Evolutionary conservation across 1,140 invertebrate species (phyloP).

Genomic region (Drosophila lacteicornis): DNA sequence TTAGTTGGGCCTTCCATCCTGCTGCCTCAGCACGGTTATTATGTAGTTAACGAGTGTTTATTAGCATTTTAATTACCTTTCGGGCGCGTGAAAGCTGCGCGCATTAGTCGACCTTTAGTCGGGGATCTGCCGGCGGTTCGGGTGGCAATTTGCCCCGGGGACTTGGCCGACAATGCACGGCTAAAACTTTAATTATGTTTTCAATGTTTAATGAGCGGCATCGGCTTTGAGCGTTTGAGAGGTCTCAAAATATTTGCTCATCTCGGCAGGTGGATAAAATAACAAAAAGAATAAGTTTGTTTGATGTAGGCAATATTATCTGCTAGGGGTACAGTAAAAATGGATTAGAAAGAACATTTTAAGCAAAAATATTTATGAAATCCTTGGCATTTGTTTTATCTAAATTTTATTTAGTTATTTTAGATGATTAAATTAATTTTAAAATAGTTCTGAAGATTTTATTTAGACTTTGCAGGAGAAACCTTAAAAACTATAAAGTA

Average conservation of each 20-base stretch:
- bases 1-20: conserved; percentile 67
- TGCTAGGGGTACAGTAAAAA: not conserved
- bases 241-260: conserved; percentile 48
- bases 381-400: too few relatives aligned
- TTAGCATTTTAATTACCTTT: conserved; percentile 83
- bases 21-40: conserved; percentile 59
- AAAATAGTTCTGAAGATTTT: too few relatives aligned
- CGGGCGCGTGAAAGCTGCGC: conserved; percentile 77
- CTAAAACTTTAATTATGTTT: conserved; percentile 81
- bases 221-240: conserved; percentile 19
- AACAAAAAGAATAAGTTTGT: not conserved
- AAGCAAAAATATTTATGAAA: too few relatives aligned
- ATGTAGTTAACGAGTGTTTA: conserved; percentile 83
- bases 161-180: conserved; percentile 26
- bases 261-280: not conserved
- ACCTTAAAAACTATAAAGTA: not conserved
- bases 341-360: not conserved
- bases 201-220: conserved; percentile 70
- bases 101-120: conserved; percentile 73
- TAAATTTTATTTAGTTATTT: too few relatives aligned
- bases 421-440: too few relatives aligned
- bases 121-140: conserved; percentile 13
- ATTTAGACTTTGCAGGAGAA: too few relatives aligned
- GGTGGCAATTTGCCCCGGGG: conserved; percentile 36
- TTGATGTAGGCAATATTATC: not conserved